A percentile compares a stretch with the other conserved stretches of the same genome.
These are phyloP conservation scores for Zophobas morio DNA, from an alignment of 1,140 invertebrate species.

Conservation along the genomic window DNA sequence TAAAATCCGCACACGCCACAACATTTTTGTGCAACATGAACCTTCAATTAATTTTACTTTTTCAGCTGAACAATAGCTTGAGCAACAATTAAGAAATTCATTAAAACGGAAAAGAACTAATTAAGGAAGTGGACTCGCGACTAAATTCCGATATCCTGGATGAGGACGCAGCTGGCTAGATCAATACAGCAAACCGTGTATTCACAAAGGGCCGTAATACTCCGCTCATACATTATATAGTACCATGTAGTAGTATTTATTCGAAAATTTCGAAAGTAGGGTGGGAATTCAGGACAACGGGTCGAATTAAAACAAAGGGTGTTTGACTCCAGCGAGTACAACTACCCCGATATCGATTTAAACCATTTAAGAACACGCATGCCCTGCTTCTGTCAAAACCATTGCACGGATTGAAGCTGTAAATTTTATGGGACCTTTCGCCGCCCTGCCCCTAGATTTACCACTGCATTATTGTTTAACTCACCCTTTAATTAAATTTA, in stretches of 20 bases:
- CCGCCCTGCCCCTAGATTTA: conserved; percentile 2
- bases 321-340: conserved; percentile 43
- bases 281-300: conserved; percentile 36
- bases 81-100: conserved; percentile 29
- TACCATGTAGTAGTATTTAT: conserved; percentile 19
- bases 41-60: conserved; percentile 42
- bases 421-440: conserved; percentile 36
- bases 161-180: conserved; percentile 37
- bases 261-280: conserved; percentile 34
- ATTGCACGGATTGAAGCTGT: conserved; percentile 38
- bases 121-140: conserved; percentile 21
- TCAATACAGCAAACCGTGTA: conserved; percentile 3
- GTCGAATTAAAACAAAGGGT: conserved; percentile 44
- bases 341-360: conserved; percentile 51
- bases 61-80: conserved; percentile 27
- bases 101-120: conserved; percentile 14
- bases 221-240: neutral
- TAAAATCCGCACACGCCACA: conserved; percentile 39
- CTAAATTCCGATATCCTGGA: conserved; percentile 16
- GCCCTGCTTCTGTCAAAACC: conserved; percentile 50
- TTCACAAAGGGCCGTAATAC: conserved; percentile 7
- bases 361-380: conserved; percentile 49
- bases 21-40: conserved; percentile 29
- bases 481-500: conserved; percentile 25
- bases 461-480: conserved; percentile 31